Conservation (phyloP, 2,888 invertebrate genomes). For the Phorcus lineatus region DNA sequence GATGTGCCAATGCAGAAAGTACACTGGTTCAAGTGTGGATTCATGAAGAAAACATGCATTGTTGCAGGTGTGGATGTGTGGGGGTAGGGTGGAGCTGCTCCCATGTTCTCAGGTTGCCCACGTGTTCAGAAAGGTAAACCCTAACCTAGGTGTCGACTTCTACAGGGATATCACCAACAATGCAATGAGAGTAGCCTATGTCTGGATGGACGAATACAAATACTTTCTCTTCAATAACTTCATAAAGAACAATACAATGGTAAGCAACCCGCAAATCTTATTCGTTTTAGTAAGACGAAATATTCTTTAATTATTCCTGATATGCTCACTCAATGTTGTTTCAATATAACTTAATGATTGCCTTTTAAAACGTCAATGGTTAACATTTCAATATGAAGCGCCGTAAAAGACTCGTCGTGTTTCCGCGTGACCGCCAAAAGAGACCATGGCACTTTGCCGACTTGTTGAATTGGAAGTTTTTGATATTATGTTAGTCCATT, state of each 20-base stretch:
- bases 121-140: background rate
- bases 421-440: no score
- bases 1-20: background rate
- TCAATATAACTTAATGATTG: no score
- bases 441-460: no score
- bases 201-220: constrained; percentile 17
- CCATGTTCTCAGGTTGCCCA: background rate
- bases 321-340: no score
- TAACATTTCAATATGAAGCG: no score
- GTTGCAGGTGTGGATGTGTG: constrained; percentile 2
- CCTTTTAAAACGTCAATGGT: no score
- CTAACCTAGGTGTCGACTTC: background rate
- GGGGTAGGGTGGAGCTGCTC: background rate
- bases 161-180: background rate
- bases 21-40: background rate
- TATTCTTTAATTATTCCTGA: no score
- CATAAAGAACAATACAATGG: background rate
- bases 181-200: constrained; percentile 1
- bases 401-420: no score
- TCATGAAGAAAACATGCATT: background rate
- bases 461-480: no score
- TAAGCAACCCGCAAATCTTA: no score
- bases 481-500: no score
- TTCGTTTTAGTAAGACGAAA: no score
- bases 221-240: constrained; percentile 1